phyloP scores from a whole-genome alignment of 1,140 invertebrate genomes.

The Drosophila pseudoobscura region DNA sequence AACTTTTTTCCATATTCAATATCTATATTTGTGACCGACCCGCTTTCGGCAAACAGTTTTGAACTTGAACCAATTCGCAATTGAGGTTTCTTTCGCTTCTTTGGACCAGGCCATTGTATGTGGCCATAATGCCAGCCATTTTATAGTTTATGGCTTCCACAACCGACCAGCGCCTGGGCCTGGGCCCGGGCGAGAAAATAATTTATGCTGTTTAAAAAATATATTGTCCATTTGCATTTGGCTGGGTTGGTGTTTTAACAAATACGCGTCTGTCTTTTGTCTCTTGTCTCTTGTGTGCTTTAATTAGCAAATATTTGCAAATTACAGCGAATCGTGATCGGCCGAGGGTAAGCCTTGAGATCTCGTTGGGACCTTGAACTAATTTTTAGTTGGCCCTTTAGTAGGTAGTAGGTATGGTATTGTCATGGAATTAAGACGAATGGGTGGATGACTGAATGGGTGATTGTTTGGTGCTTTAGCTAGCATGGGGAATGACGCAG shows the following conservation, averaged over 20 bases:
- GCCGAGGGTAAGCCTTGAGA: conserved; percentile 49
- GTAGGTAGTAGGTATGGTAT: not conserved
- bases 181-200: conserved; percentile 55
- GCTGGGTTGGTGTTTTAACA: not conserved
- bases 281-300: conserved; percentile 27
- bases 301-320: conserved; percentile 82
- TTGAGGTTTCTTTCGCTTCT: conserved; percentile 33
- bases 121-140: conserved; percentile 28
- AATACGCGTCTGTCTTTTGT: not conserved
- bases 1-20: conserved; percentile 11
- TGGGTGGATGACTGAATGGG: not conserved
- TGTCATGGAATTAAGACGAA: conserved; percentile 16
- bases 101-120: conserved; percentile 24
- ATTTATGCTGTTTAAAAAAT: conserved; percentile 50
- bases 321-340: conserved; percentile 42
- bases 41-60: conserved; percentile 57
- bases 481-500: not conserved
- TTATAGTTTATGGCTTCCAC: conserved; percentile 50
- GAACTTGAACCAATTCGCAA: conserved; percentile 74
- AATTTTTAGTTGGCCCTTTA: conserved; percentile 42
- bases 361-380: conserved; percentile 55
- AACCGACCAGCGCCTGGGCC: conserved; percentile 21
- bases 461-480: not conserved
- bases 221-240: conserved; percentile 40
- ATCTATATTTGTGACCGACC: conserved; percentile 59